A percentile compares a stretch with the other conserved stretches of the same genome.
phyloP scores from a whole-genome alignment of 2,113 vertebrate species.

The Rhadina sibilatrix region DNA sequence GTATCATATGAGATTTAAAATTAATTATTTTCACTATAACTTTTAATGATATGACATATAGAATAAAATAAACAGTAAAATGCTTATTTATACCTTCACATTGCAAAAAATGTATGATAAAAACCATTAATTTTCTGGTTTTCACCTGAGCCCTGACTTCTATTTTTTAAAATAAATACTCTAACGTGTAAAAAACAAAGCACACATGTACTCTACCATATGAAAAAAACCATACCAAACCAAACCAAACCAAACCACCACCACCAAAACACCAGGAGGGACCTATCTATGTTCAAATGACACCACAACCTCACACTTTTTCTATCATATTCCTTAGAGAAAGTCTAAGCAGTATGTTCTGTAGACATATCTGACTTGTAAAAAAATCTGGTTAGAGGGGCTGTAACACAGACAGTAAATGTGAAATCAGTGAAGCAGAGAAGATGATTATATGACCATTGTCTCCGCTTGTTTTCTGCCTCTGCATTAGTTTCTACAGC shows the following conservation, averaged over 20 bases:
- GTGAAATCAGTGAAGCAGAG: accelerated
- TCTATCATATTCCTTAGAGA: background rate
- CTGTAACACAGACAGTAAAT: background rate
- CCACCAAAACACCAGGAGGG: accelerated
- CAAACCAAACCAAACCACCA: background rate
- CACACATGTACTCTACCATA: background rate
- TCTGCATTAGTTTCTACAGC: background rate
- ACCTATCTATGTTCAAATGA: background rate
- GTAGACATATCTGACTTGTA: background rate
- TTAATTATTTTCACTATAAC: background rate
- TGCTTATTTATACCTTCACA: background rate
- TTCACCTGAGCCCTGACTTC: background rate
- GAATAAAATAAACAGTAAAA: background rate
- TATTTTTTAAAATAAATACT: background rate
- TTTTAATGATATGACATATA: background rate
- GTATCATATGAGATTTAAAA: background rate
- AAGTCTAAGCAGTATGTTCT: background rate
- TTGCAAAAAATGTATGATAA: background rate
- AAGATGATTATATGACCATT: background rate
- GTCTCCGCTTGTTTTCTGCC: background rate
- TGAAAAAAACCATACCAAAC: background rate
- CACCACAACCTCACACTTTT: background rate
- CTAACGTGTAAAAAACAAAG: background rate
- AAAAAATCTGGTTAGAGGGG: background rate
- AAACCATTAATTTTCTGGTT: background rate